A percentile compares a stretch with the other conserved stretches of the same genome.
Evolutionary conservation across 2,113 vertebrate species (phyloP).

Genomic region (Gymnogyps californianus): DNA sequence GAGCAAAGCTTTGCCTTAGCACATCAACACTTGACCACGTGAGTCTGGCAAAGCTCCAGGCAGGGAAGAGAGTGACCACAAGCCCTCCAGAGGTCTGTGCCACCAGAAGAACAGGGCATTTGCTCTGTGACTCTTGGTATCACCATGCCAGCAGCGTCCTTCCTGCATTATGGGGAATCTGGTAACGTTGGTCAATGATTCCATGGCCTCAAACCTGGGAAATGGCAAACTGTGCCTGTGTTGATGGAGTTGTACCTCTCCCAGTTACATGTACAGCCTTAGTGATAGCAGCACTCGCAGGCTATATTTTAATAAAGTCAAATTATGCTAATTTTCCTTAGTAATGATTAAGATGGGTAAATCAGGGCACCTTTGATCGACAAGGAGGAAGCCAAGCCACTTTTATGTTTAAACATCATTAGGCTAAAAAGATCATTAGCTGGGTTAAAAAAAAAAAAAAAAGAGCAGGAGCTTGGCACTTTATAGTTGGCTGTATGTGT

Average conservation of each 20-base stretch:
- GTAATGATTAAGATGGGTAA: background rate
- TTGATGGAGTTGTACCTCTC: background rate
- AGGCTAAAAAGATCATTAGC: background rate
- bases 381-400: background rate
- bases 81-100: background rate
- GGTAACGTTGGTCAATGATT: background rate
- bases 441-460: background rate
- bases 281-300: background rate
- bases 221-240: background rate
- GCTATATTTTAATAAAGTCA: background rate
- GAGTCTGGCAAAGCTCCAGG: background rate
- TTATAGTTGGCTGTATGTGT: background rate
- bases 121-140: background rate
- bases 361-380: background rate
- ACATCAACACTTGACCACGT: background rate
- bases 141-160: accelerated
- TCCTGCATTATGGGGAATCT: background rate
- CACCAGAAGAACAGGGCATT: background rate
- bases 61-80: background rate
- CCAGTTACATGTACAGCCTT: background rate
- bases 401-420: background rate
- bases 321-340: background rate
- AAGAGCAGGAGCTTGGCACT: background rate
- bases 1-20: background rate
- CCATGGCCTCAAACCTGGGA: background rate